Evolutionary conservation across 2,797 vertebrate species (phyloP).

Genomic region (Glyptemys insculpta): DNA sequence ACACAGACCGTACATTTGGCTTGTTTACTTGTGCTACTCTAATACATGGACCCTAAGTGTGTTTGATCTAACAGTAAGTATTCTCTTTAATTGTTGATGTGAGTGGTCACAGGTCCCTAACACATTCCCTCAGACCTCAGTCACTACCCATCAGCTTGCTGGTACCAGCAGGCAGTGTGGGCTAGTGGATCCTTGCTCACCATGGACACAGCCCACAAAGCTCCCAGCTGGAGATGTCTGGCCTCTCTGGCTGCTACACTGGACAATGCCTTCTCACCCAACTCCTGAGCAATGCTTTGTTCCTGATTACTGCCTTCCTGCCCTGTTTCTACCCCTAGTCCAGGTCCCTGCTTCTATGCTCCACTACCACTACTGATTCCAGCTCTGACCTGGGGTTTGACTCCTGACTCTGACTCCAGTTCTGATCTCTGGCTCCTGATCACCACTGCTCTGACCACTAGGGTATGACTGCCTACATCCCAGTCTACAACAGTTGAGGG

Average conservation of each 20-base stretch:
- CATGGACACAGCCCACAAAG: background rate
- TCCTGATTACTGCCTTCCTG: background rate
- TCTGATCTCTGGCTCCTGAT: too few relatives aligned
- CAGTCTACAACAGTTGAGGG: background rate
- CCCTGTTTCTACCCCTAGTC: background rate
- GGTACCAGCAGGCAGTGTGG: background rate
- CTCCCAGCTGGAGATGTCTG: background rate
- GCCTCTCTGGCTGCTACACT: background rate
- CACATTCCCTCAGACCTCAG: background rate
- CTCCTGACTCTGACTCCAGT: too few relatives aligned
- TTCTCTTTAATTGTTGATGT: background rate
- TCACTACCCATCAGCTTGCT: background rate
- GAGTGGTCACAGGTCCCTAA: background rate
- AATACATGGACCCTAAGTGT: background rate
- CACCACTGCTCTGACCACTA: too few relatives aligned
- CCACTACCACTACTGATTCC: background rate
- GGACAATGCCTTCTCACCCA: background rate
- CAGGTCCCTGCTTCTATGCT: background rate
- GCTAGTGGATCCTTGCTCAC: background rate
- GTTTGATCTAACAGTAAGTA: background rate
- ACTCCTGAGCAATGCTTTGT: background rate
- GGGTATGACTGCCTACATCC: too few relatives aligned
- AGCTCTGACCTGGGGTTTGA: too few relatives aligned
- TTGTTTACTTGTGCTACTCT: background rate
- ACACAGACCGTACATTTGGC: fast-evolving